These are phyloP conservation scores for Lochmaea capreae DNA, from an alignment of 2,888 invertebrate species.

Conservation along the genomic window DNA sequence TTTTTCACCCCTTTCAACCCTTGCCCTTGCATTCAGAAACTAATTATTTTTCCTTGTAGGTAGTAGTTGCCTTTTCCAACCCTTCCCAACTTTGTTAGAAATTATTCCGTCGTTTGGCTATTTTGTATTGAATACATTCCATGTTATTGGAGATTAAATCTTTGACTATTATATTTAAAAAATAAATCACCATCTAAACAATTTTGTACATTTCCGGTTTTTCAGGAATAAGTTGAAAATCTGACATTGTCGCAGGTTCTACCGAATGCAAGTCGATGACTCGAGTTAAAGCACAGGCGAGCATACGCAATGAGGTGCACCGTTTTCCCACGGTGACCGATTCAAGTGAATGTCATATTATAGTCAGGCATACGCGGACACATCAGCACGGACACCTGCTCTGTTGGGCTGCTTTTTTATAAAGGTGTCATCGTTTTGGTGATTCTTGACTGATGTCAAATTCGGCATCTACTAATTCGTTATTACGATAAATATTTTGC, in stretches of 20 bases:
- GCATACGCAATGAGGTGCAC: conserved; percentile 59
- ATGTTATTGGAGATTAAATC: too few species aligned
- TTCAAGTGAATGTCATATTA: conserved; percentile 60
- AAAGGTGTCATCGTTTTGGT: conserved; percentile 7
- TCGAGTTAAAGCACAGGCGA: conserved; percentile 50
- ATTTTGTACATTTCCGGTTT: not conserved
- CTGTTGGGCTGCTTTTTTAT: not conserved
- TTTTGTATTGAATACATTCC: too few species aligned
- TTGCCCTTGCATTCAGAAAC: too few species aligned
- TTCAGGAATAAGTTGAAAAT: conserved; percentile 8
- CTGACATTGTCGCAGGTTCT: conserved; percentile 18
- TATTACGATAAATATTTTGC: not conserved
- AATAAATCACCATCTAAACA: not conserved
- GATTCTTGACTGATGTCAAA: conserved; percentile 5
- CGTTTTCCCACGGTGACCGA: conserved; percentile 65
- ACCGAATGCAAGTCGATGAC: conserved; percentile 56
- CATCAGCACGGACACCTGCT: conserved; percentile 21
- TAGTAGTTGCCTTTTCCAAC: too few species aligned
- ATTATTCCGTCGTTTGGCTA: too few species aligned
- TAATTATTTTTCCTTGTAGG: too few species aligned
- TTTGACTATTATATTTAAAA: not conserved
- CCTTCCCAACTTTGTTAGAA: too few species aligned
- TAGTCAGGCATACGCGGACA: conserved; percentile 43
- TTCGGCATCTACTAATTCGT: not conserved
- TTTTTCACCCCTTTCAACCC: too few species aligned